Percentiles rank a stretch among this genome's conserved stretches.
phyloP scores from a whole-genome alignment of 53 echinoderm and acorn worm genomes.

The Actinopyga echinites region DNA sequence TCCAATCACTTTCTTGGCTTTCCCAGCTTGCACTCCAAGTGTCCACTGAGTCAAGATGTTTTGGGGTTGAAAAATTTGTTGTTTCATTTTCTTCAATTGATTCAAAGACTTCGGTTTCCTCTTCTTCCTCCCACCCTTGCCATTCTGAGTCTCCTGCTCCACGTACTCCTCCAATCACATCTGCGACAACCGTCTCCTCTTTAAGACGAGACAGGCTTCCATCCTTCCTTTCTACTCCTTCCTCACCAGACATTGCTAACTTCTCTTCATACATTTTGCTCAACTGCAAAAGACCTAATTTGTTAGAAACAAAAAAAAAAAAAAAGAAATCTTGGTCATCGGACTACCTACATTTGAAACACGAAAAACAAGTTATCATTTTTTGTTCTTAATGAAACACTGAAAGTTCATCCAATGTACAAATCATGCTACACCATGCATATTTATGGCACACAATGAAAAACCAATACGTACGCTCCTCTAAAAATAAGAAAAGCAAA shows the following conservation, averaged over 20 bases:
- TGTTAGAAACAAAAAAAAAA: too few species aligned
- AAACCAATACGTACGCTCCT: too few species aligned
- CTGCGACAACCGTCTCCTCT: slow-evolving; percentile 71
- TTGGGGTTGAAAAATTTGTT: not conserved
- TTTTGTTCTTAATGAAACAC: too few species aligned
- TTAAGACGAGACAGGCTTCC: slow-evolving; percentile 28
- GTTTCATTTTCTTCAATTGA: slow-evolving; percentile 27
- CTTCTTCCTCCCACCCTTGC: slow-evolving; percentile 83
- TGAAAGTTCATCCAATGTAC: too few species aligned
- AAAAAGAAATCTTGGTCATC: too few species aligned
- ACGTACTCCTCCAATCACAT: slow-evolving; percentile 67
- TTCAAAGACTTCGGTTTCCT: not conserved
- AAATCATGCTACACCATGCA: too few species aligned
- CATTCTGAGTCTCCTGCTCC: slow-evolving; percentile 58
- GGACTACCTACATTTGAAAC: too few species aligned
- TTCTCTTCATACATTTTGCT: not conserved
- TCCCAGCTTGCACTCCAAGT: slow-evolving; percentile 54
- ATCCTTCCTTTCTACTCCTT: slow-evolving; percentile 64
- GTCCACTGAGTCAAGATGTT: not conserved
- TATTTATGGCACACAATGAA: too few species aligned
- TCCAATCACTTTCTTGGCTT: slow-evolving; percentile 49
- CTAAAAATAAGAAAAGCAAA: too few species aligned
- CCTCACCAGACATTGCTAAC: not conserved
- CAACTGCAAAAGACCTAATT: too few species aligned
- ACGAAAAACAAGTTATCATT: too few species aligned